Evolutionary conservation across 1,140 invertebrate genomes (phyloP), one percentile per base, ranked within the genome.

Genomic region (Drosophila grimshawi): DNA sequence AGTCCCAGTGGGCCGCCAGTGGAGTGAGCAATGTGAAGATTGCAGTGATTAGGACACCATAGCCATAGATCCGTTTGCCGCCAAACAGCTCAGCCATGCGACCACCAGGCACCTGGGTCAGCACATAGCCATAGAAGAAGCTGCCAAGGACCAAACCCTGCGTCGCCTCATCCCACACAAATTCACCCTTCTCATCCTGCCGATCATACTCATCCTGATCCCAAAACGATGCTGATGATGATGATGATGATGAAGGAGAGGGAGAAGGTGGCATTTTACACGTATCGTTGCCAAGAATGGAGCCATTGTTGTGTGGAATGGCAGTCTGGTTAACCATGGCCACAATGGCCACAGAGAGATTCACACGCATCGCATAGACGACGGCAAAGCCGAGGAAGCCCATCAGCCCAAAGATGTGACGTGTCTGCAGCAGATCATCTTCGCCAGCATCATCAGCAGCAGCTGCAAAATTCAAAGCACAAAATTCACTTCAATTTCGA

Each of bases 281-380:
- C 0, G 95, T 94, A 90, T 96, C 95, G 65, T 94, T 93, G 5
- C 48, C 73, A 32, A 89, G 10, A 2, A 94, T 93, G 33, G 93
- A 93, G 55, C 94, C 93, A 48, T 94, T 93, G 65, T 93, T 91
- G 62, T 94, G 93, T 11, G 95, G 92, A 48, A 95, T 94, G 2
- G 94, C 94, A 27, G 96, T 96, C 62, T 96, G 95, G 80, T 98
- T 98, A 2, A 96, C 95, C 98, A 99, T 99, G 4, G 97, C 97
- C 7, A 99, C 97, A 91, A 98, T 98, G 4, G 97, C 98, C 7
- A 99, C 96, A 3, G 97, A 98, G 30, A 99, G 93, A 93, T 98
- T 98, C 0, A 98, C 97, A 70, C 98, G 93, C 95, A 98, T 96
- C 0, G 97, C 96, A 92, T 98, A 98, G 2, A 98, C 96, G 80